Base-by-base conservation (phyloP, 2,888 invertebrate species). In the Heteropelma amictum region DNA sequence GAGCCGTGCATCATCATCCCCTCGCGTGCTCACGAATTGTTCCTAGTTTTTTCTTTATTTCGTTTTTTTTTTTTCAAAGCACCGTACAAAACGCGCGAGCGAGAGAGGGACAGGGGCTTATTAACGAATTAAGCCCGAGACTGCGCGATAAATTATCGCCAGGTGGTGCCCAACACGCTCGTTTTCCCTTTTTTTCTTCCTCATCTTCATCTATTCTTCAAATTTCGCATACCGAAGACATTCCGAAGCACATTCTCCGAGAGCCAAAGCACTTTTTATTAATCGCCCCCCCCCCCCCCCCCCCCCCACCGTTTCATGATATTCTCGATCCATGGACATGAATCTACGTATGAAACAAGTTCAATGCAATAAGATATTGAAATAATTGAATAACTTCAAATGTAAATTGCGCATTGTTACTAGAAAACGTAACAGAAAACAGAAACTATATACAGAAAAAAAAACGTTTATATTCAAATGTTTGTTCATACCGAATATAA, bases 61-160 rank as follows among this genome's bases (percentile, higher is more conserved):
- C 70, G 73, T 71, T 69, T 76, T 70, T 77, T 51, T 70, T 61
- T 53, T 38, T 49, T 53, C 45, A 64, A 64, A 51, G 33, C 68
- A 64, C 65, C 64, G 72, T 65, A 30, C 60, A 35, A 61, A 73
- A 72, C 64, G 68, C 70, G 71, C 58, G 73, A 77, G 76, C 68
- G 64, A 58, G 73, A 71, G 77, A 47, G 70, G 75, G 64, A 79
- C 68, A 65, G 72, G 65, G 64, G 68, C 78, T 85, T 81, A 82
- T 83, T 82, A 84, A 84, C 81, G 80, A 80, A 84, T 83, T 82
- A 82, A 80, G 78, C 80, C 80, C 79, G 76, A 71, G 81, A 79
- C 78, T 77, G 77, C 72, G 78, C 80, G 81, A 83, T 84, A 84
- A 84, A 84, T 83, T 83, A 85, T 80, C 78, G 78, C 82, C 80